phyloP scores from a whole-genome alignment of 2,113 vertebrate species.

The Nyctereutes procyonoides region DNA sequence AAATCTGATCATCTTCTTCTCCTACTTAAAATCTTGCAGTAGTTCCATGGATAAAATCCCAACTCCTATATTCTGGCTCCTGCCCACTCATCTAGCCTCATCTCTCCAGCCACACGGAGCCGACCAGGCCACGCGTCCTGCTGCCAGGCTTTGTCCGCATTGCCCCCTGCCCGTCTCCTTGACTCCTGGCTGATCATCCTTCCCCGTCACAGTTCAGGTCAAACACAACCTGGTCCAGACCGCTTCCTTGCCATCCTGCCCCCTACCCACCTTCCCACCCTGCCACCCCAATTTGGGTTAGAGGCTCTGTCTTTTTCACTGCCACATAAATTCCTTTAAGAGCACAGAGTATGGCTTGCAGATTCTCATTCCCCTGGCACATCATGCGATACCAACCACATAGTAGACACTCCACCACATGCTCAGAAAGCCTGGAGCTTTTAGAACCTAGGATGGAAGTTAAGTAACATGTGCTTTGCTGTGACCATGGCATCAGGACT shows the following conservation, averaged over 20 bases:
- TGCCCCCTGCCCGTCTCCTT: not conserved
- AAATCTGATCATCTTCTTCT: not conserved
- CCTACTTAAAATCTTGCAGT: not conserved
- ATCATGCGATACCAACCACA: not conserved
- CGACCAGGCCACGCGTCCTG: accelerated
- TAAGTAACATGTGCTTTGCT: not conserved
- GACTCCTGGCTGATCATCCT: not conserved
- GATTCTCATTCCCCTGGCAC: not conserved
- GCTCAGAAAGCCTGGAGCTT: not conserved
- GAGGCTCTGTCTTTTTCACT: not conserved
- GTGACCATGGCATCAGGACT: not conserved
- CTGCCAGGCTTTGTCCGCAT: not conserved
- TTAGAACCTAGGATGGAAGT: not conserved
- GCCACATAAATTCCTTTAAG: not conserved
- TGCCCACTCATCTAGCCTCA: not conserved
- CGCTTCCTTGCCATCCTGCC: not conserved
- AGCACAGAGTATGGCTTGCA: not conserved
- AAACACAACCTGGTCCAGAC: not conserved
- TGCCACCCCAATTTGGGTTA: not conserved
- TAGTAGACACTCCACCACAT: not conserved
- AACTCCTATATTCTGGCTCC: not conserved
- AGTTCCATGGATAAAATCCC: not conserved
- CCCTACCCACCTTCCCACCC: not conserved
- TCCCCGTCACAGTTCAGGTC: not conserved
- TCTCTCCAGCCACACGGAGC: not conserved